Conservation (phyloP, 2,113 vertebrate genomes). For the Indicator maculatus region DNA sequence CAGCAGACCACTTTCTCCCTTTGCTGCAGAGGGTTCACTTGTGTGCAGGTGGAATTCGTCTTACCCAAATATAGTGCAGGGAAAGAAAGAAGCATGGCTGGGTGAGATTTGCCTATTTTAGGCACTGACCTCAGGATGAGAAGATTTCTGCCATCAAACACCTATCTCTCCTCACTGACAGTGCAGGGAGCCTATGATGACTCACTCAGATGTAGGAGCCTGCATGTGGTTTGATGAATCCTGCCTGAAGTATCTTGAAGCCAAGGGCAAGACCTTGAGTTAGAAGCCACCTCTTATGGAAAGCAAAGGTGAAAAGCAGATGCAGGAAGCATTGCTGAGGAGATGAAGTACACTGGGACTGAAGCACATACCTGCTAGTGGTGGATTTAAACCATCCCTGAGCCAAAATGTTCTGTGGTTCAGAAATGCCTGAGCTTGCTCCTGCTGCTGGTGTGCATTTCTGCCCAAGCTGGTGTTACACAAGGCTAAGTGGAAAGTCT, state of each 20-base stretch:
- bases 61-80: conserved; percentile 36
- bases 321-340: not conserved
- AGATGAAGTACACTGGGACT: not conserved
- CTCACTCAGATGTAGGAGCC: conserved; percentile 40
- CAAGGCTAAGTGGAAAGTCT: not conserved
- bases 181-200: conserved; percentile 18
- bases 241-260: not conserved
- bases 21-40: not conserved
- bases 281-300: not conserved
- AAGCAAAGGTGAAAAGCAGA: not conserved
- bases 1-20: not conserved
- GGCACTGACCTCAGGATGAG: conserved; percentile 26
- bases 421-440: not conserved
- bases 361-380: not conserved
- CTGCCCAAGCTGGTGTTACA: not conserved
- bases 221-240: conserved; percentile 1
- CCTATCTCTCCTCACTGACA: conserved; percentile 36
- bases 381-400: not conserved
- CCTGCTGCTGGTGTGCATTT: not conserved
- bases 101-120: conserved; percentile 22
- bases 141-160: conserved; percentile 14
- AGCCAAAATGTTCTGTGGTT: not conserved
- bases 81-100: not conserved
- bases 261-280: not conserved
- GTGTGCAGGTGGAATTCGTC: not conserved